Evolutionary conservation across 2,797 vertebrate genomes (phyloP).

Genomic region (Hypotaenidia okinawae): DNA sequence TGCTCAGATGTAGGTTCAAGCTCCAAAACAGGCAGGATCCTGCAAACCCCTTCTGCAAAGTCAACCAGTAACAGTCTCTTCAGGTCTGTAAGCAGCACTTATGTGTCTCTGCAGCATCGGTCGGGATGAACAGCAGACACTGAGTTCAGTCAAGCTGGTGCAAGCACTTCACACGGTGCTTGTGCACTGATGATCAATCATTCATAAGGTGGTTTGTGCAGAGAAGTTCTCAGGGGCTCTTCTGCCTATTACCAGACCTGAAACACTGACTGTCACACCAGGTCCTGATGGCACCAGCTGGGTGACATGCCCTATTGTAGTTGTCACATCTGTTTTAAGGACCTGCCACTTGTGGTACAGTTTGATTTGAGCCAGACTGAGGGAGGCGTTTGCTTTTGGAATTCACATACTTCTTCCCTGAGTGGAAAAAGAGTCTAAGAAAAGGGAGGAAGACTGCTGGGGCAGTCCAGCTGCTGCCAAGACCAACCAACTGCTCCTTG

Average conservation of each 20-base stretch:
- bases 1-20: background rate
- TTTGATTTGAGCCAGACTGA: conserved; percentile 35
- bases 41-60: background rate
- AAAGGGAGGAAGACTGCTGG: background rate
- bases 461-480: background rate
- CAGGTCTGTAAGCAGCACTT: background rate
- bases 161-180: background rate
- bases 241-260: conserved; percentile 8
- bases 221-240: conserved; percentile 48
- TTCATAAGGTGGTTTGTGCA: conserved; percentile 30
- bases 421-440: background rate
- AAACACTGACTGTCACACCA: conserved; percentile 63
- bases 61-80: background rate
- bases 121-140: background rate
- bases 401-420: background rate
- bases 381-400: conserved; percentile 2
- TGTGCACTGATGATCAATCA: conserved; percentile 1
- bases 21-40: background rate
- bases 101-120: background rate
- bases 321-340: conserved; percentile 74
- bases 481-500: background rate
- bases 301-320: conserved; percentile 26
- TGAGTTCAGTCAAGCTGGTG: background rate
- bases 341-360: conserved; percentile 71
- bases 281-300: conserved; percentile 55